phyloP scores from a whole-genome alignment of 2,113 vertebrate genomes.

The Pseudolaguvia tuberculata region DNA sequence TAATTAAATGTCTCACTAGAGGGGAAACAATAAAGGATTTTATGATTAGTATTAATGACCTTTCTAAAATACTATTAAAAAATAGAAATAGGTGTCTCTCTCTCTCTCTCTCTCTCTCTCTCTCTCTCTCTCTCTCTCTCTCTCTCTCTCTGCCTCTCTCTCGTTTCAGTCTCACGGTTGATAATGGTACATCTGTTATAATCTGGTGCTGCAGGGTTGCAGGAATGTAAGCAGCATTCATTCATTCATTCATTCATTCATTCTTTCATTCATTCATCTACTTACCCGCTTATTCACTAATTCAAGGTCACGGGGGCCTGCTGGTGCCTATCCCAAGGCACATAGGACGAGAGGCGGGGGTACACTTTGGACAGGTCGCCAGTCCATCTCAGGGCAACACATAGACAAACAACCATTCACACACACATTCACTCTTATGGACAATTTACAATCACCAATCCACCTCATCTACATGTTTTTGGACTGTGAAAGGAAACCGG shows the following conservation, averaged over 20 bases:
- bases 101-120: constrained; percentile 11
- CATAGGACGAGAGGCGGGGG: no score
- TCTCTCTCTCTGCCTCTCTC: constrained; percentile 10
- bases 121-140: constrained; percentile 20
- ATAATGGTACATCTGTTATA: constrained; percentile 35
- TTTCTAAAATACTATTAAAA: constrained; percentile 48
- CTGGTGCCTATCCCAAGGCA: no score
- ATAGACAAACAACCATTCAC: no score
- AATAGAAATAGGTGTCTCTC: constrained; percentile 21
- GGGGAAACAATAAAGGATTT: constrained; percentile 40
- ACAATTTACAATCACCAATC: no score
- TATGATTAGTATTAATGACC: constrained; percentile 55
- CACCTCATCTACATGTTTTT: no score
- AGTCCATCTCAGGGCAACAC: no score
- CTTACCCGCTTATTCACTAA: no score
- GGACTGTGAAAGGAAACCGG: no score
- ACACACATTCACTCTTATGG: no score
- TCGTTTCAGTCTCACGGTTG: constrained; percentile 39
- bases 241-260: constrained; percentile 10
- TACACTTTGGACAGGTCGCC: no score
- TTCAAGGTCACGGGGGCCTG: no score
- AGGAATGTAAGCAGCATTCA: constrained; percentile 28
- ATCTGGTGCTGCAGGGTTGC: constrained; percentile 28
- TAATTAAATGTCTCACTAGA: constrained; percentile 49
- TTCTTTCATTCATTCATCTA: no score